Evolutionary conservation across 1,140 invertebrate genomes (phyloP), one percentile per base, ranked within the genome.

Genomic region (Dufourea novaeangliae): DNA sequence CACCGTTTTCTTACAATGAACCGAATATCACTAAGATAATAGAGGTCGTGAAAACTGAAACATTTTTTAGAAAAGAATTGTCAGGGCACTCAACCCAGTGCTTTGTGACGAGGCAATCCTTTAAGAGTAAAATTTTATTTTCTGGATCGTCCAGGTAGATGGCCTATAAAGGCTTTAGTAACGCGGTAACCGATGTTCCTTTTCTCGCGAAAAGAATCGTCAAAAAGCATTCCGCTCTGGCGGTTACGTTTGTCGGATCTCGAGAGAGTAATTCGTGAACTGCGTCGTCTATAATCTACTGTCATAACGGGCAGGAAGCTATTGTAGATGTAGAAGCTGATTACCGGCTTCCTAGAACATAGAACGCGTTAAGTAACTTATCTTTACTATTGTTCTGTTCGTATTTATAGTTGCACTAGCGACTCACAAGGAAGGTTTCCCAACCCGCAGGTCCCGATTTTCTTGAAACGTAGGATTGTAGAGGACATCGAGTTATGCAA

Each of bases 251-350:
- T 63, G 62, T 63, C 80, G 27, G 62, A 46, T 67, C 34, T 37
- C 44, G 46, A 32, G 6, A 61, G 22, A 67, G 66, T 77, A 82
- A 82, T 83, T n/a, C 73, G 54, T 14, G 46, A 72, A 67, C 50
- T 17, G 4, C 44, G 46, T 62, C 52, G 67, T 25, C 66, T 76
- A 52, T 82, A 82, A 83, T 82, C 79, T 57, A 68, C 62, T 67
- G 25, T 82, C 82, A 82, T 78, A 67, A 67, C 61, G 62, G 73
- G 56, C 56, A 63, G 64, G 78, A 77, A 67, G 37, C 57, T 27
- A 67, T 54, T 67, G 29, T 32, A 25, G 67, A 52, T 44, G 32
- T 67, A 50, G 57, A 25, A 50, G 29, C 8, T 22, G 66, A 78
- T 80, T 71, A 44, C 44, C 39, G 50, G 25, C 12, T 83, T 83